Evolutionary conservation across 2,797 vertebrate species (phyloP), one percentile per base, ranked within the genome.

Genomic region (Mormyrus proboscirostris): DNA sequence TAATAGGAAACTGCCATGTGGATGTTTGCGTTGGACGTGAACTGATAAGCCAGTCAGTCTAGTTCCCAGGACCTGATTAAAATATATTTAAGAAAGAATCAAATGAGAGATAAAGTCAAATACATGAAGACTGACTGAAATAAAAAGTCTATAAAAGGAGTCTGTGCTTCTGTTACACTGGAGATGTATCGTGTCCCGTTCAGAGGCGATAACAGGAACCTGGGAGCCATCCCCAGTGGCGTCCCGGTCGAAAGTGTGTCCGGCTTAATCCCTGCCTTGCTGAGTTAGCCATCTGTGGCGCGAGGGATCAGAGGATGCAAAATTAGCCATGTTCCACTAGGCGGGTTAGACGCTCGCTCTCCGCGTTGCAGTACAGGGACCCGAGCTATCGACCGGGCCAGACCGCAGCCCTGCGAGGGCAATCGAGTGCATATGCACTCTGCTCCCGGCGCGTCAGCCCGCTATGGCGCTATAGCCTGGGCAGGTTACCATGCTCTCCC

Each of bases 201-300:
- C 82, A n/a, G 22, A 85, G 10, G 5, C 22, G 2, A 29, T 41
- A 79, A 41, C 33, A 79, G 33, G 25, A 85, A 50, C 33, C 38
- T 76, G 1, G 69, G 5, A 44, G 73, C 4, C 6, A 2, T 79
- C 73, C 16, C 33, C 33, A 19, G 73, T n/a, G 73, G 73, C 14
- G 38, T 44, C 73, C 73, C 16, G 73, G 33, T 38, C 73, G 44
- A 44, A 79, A 41, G 73, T 3, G 73, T 79, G 73, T 79, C 73
- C 73, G 38, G 73, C 19, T 19, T 79, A 79, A 79, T 79, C 73
- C 73, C 73, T 0, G 73, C 73, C 73, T 79, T 79, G 73, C 73
- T 41, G 73, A 19, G 73, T 79, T 79, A 79, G 73, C 73, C 73
- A 79, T 79, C 73, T 79, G 73, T 79, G 73, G 73, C 73, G 5